Evolutionary conservation across 2,797 vertebrate species (phyloP), one percentile per base, ranked within the genome.

Genomic region (Lepidocolaptes lacrymiger): DNA sequence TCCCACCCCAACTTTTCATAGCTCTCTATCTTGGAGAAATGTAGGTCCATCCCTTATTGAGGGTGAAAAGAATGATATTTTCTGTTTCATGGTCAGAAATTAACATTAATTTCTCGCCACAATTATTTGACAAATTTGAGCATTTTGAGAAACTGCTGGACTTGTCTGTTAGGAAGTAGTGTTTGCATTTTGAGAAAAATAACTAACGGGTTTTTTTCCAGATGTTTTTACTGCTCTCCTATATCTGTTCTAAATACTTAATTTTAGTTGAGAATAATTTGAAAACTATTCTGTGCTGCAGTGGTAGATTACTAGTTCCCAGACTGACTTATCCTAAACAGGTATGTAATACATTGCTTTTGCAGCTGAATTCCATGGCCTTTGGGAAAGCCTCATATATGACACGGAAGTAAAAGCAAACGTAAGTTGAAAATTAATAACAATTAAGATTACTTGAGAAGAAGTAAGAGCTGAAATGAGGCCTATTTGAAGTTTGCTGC

Each of bases 361-460:
- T 96, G 46, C 97, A 99, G 99, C 96, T 97, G 99, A 99, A 95
- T 99, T 99, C 96, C 99, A 99, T 14, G 99, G 99, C 55, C 98
- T 99, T 61, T 99, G 99, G 99, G 99, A 99, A 90, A 99, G 99
- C 96, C 98, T 99, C 63, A 97, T 99, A 32, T 99, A 99, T 93
- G 99, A 99, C 7, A 96, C 75, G 78, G 98, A 98, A 94, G 97
- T 99, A 62, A 99, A 99, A 98, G 98, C 98, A n/a, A 98, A 99
- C 11, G 99, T 99, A 98, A 98, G 97, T 97, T 89, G 27, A 28
- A 94, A 64, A 41, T 41, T 0, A 59, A 4, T 68, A 67, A 34
- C 10, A 37, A 59, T 39, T 49, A 56, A 44, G 77, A 67, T 69
- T 79, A 9, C n/a, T 89, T 58, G 17, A 77, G 20, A 30, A 55